phyloP scores from a whole-genome alignment of 2,113 vertebrate species.

The Danionella cerebrum region DNA sequence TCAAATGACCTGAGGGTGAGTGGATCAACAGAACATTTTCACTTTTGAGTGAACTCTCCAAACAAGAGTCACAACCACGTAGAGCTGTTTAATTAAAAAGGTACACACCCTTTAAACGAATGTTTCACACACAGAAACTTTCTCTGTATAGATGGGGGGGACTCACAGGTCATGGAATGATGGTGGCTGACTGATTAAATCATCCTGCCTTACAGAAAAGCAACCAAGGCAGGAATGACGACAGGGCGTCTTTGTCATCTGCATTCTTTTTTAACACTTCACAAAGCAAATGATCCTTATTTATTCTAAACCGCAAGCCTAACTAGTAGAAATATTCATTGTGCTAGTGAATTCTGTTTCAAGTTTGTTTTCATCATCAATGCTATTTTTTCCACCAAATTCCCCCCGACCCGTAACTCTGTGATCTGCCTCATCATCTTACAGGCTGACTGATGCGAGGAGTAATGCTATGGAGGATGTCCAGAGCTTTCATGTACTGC shows the following conservation, averaged over 20 bases:
- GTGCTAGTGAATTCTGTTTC: slow-evolving; percentile 30
- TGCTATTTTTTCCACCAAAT: not conserved
- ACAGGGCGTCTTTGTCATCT: slow-evolving; percentile 5
- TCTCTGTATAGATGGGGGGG: not conserved
- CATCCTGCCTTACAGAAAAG: slow-evolving; percentile 22
- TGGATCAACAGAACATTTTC: no score
- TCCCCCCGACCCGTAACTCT: slow-evolving; percentile 5
- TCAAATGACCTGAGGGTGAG: no score
- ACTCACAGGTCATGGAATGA: slow-evolving; percentile 7
- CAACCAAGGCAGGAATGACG: not conserved
- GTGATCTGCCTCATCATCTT: slow-evolving; percentile 32
- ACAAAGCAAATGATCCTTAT: slow-evolving; percentile 21
- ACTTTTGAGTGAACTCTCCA: not conserved
- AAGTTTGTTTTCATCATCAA: slow-evolving; percentile 30
- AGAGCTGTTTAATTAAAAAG: not conserved
- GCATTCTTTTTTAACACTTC: slow-evolving; percentile 13
- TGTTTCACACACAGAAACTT: not conserved
- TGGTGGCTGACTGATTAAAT: slow-evolving; percentile 20
- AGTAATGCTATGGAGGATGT: slow-evolving; percentile 9
- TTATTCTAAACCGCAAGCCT: slow-evolving; percentile 23
- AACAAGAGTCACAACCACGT: no score
- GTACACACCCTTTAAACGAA: not conserved
- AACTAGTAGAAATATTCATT: slow-evolving; percentile 36
- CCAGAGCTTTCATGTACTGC: slow-evolving; percentile 8
- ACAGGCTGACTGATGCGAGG: slow-evolving; percentile 15